These are phyloP conservation scores for Ptiloglossa arizonensis DNA, from an alignment of 1,140 invertebrate genomes.

Conservation along the genomic window DNA sequence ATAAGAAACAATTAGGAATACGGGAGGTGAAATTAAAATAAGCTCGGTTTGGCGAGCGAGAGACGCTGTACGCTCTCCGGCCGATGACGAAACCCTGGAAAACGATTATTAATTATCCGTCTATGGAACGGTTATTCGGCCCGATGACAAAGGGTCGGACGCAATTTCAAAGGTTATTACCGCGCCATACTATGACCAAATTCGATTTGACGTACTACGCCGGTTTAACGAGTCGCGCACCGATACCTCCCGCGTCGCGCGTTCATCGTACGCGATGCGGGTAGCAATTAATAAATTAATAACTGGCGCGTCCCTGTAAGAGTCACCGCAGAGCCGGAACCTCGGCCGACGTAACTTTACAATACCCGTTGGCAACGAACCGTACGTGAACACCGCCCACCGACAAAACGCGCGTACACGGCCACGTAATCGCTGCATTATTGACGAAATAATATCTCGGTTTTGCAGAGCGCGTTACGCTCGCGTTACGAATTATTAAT, in stretches of 20 bases:
- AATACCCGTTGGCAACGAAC: background rate
- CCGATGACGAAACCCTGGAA: background rate
- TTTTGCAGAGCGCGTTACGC: background rate
- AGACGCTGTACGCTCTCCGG: background rate
- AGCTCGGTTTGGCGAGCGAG: too few relatives aligned
- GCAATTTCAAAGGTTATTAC: conserved; percentile 35
- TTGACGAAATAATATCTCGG: background rate
- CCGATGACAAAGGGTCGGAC: conserved; percentile 8
- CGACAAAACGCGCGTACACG: background rate
- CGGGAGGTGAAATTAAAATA: too few relatives aligned
- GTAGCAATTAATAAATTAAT: conserved; percentile 36
- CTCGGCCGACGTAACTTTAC: background rate
- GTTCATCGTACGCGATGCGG: conserved; percentile 19
- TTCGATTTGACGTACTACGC: conserved; percentile 13
- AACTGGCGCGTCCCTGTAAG: background rate
- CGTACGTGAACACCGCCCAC: background rate
- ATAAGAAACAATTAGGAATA: too few relatives aligned
- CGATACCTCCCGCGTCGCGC: conserved; percentile 7
- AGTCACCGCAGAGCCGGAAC: background rate
- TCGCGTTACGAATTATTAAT: conserved; percentile 17
- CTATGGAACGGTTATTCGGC: background rate
- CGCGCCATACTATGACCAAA: background rate
- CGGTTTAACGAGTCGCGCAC: background rate
- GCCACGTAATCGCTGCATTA: background rate
- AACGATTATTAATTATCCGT: background rate